Evolutionary conservation across 2,797 vertebrate genomes (phyloP).

Genomic region (Craterocephalus amniculus): DNA sequence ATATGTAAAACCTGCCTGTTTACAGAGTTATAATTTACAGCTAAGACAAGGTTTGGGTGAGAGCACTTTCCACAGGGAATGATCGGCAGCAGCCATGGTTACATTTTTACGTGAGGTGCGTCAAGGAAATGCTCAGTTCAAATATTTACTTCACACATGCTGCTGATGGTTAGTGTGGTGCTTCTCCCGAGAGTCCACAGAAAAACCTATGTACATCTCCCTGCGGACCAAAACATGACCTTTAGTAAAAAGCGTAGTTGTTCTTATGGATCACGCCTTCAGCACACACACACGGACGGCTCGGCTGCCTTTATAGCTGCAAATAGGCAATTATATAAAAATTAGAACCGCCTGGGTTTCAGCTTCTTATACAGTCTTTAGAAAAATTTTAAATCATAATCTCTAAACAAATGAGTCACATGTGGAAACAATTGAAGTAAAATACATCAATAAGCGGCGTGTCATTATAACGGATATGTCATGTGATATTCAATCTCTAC

Average conservation of each 20-base stretch:
- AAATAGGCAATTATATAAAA: conserved; percentile 10
- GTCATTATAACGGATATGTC: conserved; percentile 5
- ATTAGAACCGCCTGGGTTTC: neutral
- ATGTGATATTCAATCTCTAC: conserved; percentile 15
- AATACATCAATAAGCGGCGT: conserved; percentile 2
- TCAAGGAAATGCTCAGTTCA: conserved; percentile 50
- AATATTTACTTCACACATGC: conserved; percentile 74
- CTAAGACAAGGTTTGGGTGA: neutral
- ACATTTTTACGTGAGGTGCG: conserved; percentile 52
- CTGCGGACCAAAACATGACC: conserved; percentile 33
- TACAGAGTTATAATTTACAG: conserved; percentile 29
- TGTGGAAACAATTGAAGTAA: conserved; percentile 23
- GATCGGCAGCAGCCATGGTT: conserved; percentile 34
- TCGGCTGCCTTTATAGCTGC: neutral
- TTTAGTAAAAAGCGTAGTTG: conserved; percentile 40
- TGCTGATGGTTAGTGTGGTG: conserved; percentile 42
- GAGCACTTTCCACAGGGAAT: conserved; percentile 12
- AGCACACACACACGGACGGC: neutral
- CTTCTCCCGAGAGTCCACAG: conserved; percentile 45
- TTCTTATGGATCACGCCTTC: conserved; percentile 9
- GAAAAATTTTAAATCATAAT: conserved; percentile 10
- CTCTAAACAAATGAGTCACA: conserved; percentile 6
- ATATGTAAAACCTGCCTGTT: conserved; percentile 43
- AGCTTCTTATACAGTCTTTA: conserved; percentile 7
- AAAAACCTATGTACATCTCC: conserved; percentile 41